These are phyloP conservation scores for Bradysia coprophila DNA, from an alignment of 1,140 invertebrate genomes.

Conservation along the genomic window DNA sequence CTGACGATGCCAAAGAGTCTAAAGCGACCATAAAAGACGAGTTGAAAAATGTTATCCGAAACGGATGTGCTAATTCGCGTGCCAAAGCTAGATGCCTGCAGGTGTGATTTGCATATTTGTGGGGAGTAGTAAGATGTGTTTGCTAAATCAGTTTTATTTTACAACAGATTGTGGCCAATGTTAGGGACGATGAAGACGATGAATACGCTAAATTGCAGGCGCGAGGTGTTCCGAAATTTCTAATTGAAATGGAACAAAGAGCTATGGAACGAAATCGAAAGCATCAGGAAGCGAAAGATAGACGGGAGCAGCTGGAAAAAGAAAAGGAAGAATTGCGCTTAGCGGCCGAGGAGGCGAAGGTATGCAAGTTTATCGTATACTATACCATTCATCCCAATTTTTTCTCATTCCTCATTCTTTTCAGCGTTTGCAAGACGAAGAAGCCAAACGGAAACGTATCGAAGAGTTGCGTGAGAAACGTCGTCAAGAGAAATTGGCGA, in stretches of 20 bases:
- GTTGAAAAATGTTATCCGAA: constrained; percentile 32
- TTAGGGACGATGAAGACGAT: constrained; percentile 17
- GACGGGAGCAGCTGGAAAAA: constrained; percentile 35
- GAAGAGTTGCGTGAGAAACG: constrained; percentile 35
- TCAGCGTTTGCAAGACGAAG: constrained; percentile 29
- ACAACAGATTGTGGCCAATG: constrained; percentile 29
- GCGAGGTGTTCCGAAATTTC: constrained; percentile 34
- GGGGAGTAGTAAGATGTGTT: no score
- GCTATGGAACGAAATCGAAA: constrained; percentile 36
- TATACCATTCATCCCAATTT: constrained; percentile 1
- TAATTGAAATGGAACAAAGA: constrained; percentile 40
- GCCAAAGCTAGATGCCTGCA: constrained; percentile 33
- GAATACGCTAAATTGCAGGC: constrained; percentile 24
- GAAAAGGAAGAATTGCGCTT: constrained; percentile 32
- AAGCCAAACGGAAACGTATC: constrained; percentile 34
- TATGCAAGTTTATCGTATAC: constrained; percentile 4
- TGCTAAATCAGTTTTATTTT: no score
- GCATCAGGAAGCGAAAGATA: constrained; percentile 36
- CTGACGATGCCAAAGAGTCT: constrained; percentile 32
- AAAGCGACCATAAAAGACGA: constrained; percentile 32
- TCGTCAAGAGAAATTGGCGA: constrained; percentile 34
- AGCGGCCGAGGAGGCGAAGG: constrained; percentile 26
- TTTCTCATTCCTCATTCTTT: neutral
- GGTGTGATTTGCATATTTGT: no score
- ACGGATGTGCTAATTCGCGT: constrained; percentile 31